phyloP scores from a whole-genome alignment of 2,888 invertebrate species.

The Heliconius charithonia region DNA sequence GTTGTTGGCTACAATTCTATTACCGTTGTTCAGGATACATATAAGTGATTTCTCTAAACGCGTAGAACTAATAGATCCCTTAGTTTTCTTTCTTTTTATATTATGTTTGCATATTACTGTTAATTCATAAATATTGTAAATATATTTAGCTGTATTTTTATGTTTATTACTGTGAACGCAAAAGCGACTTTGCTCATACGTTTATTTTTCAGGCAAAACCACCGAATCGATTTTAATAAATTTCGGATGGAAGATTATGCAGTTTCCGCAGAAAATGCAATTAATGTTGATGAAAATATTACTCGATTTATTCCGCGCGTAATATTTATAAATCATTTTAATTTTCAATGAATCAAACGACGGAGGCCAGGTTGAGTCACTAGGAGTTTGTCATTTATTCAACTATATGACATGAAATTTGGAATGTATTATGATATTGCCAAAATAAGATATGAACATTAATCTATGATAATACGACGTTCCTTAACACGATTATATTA shows the following conservation, averaged over 20 bases:
- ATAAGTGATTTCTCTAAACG: neutral
- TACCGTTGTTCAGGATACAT: too few relatives aligned
- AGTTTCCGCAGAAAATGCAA: conserved; percentile 23
- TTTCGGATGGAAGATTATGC: neutral
- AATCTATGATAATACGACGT: conserved; percentile 38
- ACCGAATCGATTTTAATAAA: conserved; percentile 6
- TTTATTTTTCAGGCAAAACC: neutral
- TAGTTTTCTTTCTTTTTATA: neutral
- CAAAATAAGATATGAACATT: neutral
- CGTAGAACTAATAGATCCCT: neutral
- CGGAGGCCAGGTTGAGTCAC: neutral
- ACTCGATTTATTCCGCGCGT: conserved; percentile 6
- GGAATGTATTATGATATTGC: neutral
- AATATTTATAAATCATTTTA: conserved; percentile 14
- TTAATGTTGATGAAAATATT: conserved; percentile 30
- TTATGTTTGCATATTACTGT: too few relatives aligned
- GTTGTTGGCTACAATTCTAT: neutral
- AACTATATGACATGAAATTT: neutral
- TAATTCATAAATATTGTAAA: too few relatives aligned
- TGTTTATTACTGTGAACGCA: neutral
- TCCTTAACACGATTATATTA: conserved; percentile 36
- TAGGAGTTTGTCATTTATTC: too few relatives aligned
- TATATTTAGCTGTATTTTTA: neutral
- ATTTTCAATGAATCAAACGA: neutral
- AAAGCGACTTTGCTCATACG: neutral